Evolutionary conservation across 2,888 invertebrate genomes (phyloP).

Genomic region (Invenusta paracnida): DNA sequence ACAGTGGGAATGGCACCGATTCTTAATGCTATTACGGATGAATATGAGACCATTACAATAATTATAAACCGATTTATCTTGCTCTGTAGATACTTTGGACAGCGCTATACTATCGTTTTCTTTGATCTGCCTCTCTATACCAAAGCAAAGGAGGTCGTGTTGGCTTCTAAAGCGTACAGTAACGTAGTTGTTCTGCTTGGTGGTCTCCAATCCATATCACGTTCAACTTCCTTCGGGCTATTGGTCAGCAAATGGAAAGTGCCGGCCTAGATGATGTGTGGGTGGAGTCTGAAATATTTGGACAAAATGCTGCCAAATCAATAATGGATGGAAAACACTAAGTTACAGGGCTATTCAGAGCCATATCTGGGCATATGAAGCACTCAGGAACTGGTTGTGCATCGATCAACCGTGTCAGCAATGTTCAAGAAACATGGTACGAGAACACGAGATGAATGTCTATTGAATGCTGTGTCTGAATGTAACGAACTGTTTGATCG

Average conservation of each 20-base stretch:
- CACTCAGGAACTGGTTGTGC: not conserved
- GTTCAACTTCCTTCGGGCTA: not conserved
- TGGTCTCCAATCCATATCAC: not conserved
- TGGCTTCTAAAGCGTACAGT: not conserved
- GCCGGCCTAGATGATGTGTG: not conserved
- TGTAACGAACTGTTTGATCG: not conserved
- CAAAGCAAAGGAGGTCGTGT: not conserved
- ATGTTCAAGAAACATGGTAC: too few species aligned
- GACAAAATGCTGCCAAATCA: too few species aligned
- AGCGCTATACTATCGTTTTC: conserved; percentile 12
- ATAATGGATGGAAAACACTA: not conserved
- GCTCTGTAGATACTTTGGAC: conserved; percentile 17
- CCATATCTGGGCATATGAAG: not conserved
- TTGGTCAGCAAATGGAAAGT: not conserved
- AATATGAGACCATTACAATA: not conserved
- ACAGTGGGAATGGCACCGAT: not conserved
- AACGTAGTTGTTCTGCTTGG: not conserved
- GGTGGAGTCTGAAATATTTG: not conserved
- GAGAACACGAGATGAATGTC: too few species aligned
- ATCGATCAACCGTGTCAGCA: not conserved
- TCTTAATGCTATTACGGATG: not conserved
- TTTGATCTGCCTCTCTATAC: conserved; percentile 20
- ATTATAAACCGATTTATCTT: not conserved
- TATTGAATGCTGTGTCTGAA: not conserved
- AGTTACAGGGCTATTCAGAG: not conserved